Conservation (phyloP, 2,888 invertebrate genomes). For the Colostygia pectinataria region DNA sequence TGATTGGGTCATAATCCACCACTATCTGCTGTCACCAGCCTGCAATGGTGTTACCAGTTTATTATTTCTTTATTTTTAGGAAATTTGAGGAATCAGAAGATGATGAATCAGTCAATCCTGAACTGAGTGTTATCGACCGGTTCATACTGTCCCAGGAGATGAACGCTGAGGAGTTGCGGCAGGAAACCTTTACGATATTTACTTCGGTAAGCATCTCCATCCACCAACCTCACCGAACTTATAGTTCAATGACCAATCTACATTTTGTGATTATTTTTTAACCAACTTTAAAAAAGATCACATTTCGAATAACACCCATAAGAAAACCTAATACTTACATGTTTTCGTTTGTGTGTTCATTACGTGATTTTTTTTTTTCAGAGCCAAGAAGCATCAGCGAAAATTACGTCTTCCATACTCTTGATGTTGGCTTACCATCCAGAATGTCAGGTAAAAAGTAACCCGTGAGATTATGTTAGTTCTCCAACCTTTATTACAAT, state of each 20-base stretch:
- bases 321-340: no score
- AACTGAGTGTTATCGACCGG: constrained; percentile 65
- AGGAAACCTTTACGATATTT: constrained; percentile 67
- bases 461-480: no score
- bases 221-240: no score
- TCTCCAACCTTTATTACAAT: no score
- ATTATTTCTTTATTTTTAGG: no score
- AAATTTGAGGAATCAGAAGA: constrained; percentile 44
- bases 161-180: constrained; percentile 44
- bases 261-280: no score
- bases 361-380: constrained; percentile 49
- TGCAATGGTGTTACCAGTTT: background rate
- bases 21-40: background rate
- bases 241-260: no score
- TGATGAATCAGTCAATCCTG: constrained; percentile 49
- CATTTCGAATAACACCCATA: no score
- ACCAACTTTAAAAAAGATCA: no score
- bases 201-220: constrained; percentile 70
- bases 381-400: constrained; percentile 74
- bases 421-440: constrained; percentile 72
- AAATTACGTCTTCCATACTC: constrained; percentile 59
- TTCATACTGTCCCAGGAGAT: constrained; percentile 61
- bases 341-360: no score
- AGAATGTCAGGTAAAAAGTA: constrained; percentile 64
- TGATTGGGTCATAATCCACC: no score